Evolutionary conservation across 2,797 vertebrate species (phyloP), one percentile per base, ranked within the genome.

Genomic region (Gallinago solitaria): DNA sequence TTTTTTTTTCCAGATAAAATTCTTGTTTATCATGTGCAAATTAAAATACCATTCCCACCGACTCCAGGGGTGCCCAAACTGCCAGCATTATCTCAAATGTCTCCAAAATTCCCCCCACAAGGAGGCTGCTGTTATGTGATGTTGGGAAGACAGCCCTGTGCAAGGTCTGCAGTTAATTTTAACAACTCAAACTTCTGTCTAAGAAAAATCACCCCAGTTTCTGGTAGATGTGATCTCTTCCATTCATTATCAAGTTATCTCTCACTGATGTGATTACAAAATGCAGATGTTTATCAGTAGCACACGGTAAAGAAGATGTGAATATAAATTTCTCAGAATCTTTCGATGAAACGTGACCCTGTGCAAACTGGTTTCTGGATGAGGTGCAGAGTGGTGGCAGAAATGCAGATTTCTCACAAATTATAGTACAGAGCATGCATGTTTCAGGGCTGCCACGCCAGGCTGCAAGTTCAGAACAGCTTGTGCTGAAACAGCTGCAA

Each of bases 231-330:
- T 20, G 86, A 70, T 51, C 33, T 69, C 37, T 48, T 78, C 65
- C 45, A 2, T 37, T 37, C 0, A 0, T 43, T 24, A 51, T 3
- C 5, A 0, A 16, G 24, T n/a, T 81, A 12, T 81, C 75, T 79
- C 61, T 95, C 77, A 60, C 82, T 30, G 16, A 17, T 2, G 14
- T n/a, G 35, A 18, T 41, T 65, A 54, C 53, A 37, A 47, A 74
- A 64, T 0, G 18, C 60, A 53, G 69, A 63, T 19, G 17, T 50
- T 85, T 67, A 35, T 65, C 69, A 47, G 30, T 3, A 63, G 65
- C 78, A 45, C 19, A 3, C 6, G 48, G 30, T 35, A 39, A 50
- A 65, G 57, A 74, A 61, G 57, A 65, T 16, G 32, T 37, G 56
- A n/a, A 37, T 15, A 14, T 21, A 5, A 28, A 60, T 63, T 45